Conservation (phyloP, 2,888 invertebrate genomes). For the Sericinus montela region DNA sequence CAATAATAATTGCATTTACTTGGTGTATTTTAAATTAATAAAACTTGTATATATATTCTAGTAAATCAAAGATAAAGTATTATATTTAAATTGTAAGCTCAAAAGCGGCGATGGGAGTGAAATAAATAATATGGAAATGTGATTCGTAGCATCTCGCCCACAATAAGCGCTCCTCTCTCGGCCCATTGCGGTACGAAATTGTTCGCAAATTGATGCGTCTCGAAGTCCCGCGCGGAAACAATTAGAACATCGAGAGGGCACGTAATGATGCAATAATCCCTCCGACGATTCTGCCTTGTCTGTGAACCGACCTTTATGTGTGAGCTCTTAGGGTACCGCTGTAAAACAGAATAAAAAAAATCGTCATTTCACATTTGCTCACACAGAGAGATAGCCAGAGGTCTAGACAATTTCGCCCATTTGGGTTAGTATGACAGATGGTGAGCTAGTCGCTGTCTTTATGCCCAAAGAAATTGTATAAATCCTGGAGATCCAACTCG, state of each 20-base stretch:
- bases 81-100: background rate
- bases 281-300: constrained; percentile 5
- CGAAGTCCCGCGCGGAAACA: constrained; percentile 45
- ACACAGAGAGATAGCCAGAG: too few relatives aligned
- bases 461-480: too few relatives aligned
- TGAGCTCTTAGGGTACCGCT: constrained; percentile 8
- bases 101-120: background rate
- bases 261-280: constrained; percentile 40
- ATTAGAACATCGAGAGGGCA: constrained; percentile 46
- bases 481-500: too few relatives aligned
- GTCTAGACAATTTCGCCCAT: too few relatives aligned
- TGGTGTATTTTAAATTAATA: too few relatives aligned
- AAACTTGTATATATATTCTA: too few relatives aligned
- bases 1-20: too few relatives aligned
- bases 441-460: too few relatives aligned
- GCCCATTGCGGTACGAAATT: constrained; percentile 35
- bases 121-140: constrained; percentile 12
- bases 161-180: constrained; percentile 9
- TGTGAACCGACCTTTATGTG: constrained; percentile 16
- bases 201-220: constrained; percentile 63
- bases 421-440: too few relatives aligned
- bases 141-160: constrained; percentile 4
- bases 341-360: too few relatives aligned
- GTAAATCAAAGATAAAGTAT: too few relatives aligned
- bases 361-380: too few relatives aligned